These are phyloP conservation scores for Caenorhabditis japonica DNA, from an alignment of 2,888 invertebrate genomes.

Conservation along the genomic window DNA sequence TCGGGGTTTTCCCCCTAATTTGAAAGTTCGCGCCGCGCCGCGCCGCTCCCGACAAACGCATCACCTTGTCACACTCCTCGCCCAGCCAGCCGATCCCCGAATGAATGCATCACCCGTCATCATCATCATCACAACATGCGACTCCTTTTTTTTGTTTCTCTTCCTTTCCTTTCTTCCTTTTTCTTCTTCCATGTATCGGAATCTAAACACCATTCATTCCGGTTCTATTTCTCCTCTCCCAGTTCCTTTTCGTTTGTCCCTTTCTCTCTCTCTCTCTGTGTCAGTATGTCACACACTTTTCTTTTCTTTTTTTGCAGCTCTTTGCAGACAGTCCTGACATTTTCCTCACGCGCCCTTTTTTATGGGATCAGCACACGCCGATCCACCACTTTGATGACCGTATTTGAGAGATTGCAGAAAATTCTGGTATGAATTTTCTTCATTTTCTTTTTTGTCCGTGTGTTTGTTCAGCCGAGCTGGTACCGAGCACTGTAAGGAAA, in stretches of 20 bases:
- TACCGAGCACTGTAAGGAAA: too few relatives aligned
- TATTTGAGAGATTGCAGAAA: too few relatives aligned
- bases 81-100: background rate
- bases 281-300: background rate
- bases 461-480: too few relatives aligned
- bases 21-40: background rate
- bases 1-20: too few relatives aligned
- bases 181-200: background rate
- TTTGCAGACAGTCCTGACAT: too few relatives aligned
- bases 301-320: background rate
- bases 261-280: conserved; percentile 9
- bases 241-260: background rate
- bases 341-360: too few relatives aligned
- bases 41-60: background rate
- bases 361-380: too few relatives aligned
- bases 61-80: conserved; percentile 1
- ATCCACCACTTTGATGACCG: too few relatives aligned
- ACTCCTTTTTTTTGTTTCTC: background rate
- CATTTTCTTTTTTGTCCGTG: too few relatives aligned
- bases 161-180: background rate
- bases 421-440: too few relatives aligned
- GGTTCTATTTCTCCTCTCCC: background rate
- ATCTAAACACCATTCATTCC: background rate
- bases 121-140: background rate
- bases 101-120: too few relatives aligned